phyloP scores from a whole-genome alignment of 1,140 invertebrate genomes.

The Lasaia peninsularis region DNA sequence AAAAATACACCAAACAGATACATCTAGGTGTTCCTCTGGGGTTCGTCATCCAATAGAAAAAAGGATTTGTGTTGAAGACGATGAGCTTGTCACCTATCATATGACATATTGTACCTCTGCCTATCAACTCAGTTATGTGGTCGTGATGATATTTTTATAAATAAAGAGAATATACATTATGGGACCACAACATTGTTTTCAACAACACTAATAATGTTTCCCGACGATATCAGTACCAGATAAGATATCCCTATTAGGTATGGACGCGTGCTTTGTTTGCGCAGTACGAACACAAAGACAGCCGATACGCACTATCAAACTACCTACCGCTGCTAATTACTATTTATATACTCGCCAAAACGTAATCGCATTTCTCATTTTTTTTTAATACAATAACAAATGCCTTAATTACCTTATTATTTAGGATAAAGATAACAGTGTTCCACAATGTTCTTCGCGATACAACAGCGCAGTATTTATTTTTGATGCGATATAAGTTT shows the following conservation, averaged over 20 bases:
- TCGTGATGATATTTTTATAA: too few species aligned
- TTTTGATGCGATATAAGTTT: too few species aligned
- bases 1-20: too few species aligned
- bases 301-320: constrained; percentile 54
- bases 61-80: too few species aligned
- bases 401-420: constrained; percentile 1
- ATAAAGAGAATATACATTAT: neutral
- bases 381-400: constrained; percentile 8
- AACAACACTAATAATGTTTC: constrained; percentile 48
- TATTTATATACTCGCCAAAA: constrained; percentile 41
- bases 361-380: neutral
- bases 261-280: constrained; percentile 48
- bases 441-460: neutral
- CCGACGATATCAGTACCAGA: constrained; percentile 40
- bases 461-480: neutral
- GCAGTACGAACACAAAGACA: constrained; percentile 49
- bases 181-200: constrained; percentile 25
- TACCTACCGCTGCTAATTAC: constrained; percentile 27
- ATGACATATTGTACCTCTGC: too few species aligned
- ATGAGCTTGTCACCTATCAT: too few species aligned
- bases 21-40: too few species aligned
- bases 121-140: too few species aligned
- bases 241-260: neutral
- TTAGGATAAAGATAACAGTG: neutral
- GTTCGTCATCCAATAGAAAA: too few species aligned